Percentiles rank a stretch among this genome's conserved stretches.
These are phyloP conservation scores for Zosterops hypoxanthus DNA, from an alignment of 2,113 vertebrate genomes.

Conservation along the genomic window DNA sequence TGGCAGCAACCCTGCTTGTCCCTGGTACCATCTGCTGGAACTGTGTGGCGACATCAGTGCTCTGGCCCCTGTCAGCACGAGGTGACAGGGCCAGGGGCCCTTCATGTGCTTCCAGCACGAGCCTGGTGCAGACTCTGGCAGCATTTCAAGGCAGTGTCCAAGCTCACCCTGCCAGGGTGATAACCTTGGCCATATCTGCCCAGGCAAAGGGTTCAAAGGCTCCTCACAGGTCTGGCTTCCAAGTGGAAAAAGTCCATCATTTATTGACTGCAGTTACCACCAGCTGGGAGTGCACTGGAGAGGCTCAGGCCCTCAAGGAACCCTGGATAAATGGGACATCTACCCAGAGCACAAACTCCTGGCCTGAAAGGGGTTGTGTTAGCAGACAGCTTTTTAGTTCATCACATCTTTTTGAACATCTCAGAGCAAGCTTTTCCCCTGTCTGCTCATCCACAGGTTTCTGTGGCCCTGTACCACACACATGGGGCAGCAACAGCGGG, in stretches of 20 bases:
- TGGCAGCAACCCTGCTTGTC: neutral
- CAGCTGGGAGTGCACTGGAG: neutral
- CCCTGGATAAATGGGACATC: neutral
- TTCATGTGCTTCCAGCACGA: neutral
- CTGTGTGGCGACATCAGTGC: neutral
- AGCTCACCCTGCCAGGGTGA: neutral
- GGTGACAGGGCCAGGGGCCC: neutral
- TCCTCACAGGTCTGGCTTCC: neutral
- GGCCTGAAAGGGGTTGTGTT: neutral
- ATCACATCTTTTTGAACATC: neutral
- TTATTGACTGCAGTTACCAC: neutral
- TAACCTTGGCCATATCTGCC: neutral
- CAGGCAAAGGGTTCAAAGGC: conserved; percentile 11
- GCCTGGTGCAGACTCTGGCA: neutral
- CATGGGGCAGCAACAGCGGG: fast-evolving
- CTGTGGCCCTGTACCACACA: neutral
- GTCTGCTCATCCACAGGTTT: neutral
- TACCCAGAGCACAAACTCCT: neutral
- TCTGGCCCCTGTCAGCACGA: neutral
- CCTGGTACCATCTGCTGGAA: neutral
- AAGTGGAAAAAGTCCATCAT: neutral
- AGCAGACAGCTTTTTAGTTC: neutral
- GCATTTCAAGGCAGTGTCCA: fast-evolving
- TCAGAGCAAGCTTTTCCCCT: neutral
- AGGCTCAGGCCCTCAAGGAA: neutral